Conservation (phyloP, 2,888 invertebrate species). For the Galeopsomyia nigrocyanea region DNA sequence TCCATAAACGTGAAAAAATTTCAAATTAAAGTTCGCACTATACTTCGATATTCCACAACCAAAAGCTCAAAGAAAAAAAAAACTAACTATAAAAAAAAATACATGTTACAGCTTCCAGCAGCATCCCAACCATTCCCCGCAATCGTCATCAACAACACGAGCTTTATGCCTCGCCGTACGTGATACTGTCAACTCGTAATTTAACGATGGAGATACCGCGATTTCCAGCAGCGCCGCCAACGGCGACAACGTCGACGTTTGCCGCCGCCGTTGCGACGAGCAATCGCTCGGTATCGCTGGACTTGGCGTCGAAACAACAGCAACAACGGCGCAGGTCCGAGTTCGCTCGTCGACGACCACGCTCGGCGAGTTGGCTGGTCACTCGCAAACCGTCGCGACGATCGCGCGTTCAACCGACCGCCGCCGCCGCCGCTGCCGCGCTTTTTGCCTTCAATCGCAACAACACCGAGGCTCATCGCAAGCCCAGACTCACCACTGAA, state of each 20-base stretch:
- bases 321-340: neutral
- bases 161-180: too few relatives aligned
- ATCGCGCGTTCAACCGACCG: conserved; percentile 12
- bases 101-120: too few relatives aligned
- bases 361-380: conserved; percentile 41
- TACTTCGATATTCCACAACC: too few relatives aligned
- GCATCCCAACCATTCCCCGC: too few relatives aligned
- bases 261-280: too few relatives aligned
- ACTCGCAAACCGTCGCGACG: conserved; percentile 28
- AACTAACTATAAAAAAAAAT: too few relatives aligned
- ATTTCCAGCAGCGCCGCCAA: conserved; percentile 63
- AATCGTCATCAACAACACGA: too few relatives aligned
- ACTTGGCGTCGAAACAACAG: conserved; percentile 27
- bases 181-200: too few relatives aligned
- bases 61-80: too few relatives aligned
- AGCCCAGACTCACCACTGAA: conserved; percentile 54
- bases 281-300: conserved; percentile 52
- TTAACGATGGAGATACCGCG: conserved; percentile 61
- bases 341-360: conserved; percentile 33
- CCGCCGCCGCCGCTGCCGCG: too few relatives aligned
- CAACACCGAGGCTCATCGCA: conserved; percentile 44
- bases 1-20: too few relatives aligned
- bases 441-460: neutral
- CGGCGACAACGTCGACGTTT: conserved; percentile 39
- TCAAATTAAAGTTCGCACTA: too few relatives aligned